Base-by-base conservation (phyloP, 53 echinoderm and acorn worm species). In the Apostichopus leukothele region DNA sequence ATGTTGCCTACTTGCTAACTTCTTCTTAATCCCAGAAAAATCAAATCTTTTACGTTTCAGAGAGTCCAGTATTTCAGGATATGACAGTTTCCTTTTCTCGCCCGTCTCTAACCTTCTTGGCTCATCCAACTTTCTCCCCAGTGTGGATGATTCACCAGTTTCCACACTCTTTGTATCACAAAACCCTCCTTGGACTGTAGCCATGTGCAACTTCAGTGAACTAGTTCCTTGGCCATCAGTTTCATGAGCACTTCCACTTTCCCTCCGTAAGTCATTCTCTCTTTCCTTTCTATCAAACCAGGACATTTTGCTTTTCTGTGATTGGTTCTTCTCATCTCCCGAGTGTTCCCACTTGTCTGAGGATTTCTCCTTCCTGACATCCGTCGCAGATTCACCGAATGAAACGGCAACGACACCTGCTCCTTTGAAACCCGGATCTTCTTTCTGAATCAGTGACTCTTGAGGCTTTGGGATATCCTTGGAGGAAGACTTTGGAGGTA, bases 1-100 rank as follows among this genome's bases (percentile, higher is more conserved):
- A 71, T 71, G 71, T 19, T n/a, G 71, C 71, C 50, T 63, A 7
- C 66, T 85, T 18, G 18, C 13, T n/a, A 27, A 85, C 13, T 85
- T 60, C 50, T 85, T 85, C 14, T 60, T 60, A 16, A 5, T 67
- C 50, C 16, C 66, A 7, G 67, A 85, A 0, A 39, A 8, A 10
- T 67, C 85, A 39, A 60, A 25, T 67, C 67, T 67, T 13, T 25
- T 25, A 5, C 85, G 85, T 63, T 85, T 85, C 5, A 85, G 25
- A 50, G 85, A 85, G 11, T 27, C 26, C 63, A 85, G 68, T 60
- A 85, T 63, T 16, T 85, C 67, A 1, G 67, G 50, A 67, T 85
- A 85, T 8, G 85, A 50, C 5, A 50, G 8, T 39, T 57, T 22
- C 50, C 67, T 21, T 60, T 85, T 85, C 23, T 85, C 60, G 7